Conservation (phyloP, 2,113 vertebrate species). For the Chionodraco myersi region DNA sequence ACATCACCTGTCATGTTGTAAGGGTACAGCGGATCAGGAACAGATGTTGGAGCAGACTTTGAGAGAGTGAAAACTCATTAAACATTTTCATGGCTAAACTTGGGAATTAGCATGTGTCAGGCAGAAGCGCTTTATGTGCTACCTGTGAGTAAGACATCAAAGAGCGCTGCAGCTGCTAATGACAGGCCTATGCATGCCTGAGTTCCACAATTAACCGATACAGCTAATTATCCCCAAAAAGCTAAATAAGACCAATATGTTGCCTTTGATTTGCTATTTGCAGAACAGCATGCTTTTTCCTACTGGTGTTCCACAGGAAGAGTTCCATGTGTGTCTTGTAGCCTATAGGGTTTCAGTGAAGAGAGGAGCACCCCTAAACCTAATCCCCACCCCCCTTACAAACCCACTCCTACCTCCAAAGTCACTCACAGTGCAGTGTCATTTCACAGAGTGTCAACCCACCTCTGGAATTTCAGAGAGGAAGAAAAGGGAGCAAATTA, state of each 20-base stretch:
- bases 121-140: constrained; percentile 49
- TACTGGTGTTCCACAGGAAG: constrained; percentile 51
- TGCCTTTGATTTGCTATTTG: neutral
- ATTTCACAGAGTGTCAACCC: constrained; percentile 79
- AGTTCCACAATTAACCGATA: constrained; percentile 59
- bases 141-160: constrained; percentile 72
- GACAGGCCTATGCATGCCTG: constrained; percentile 62
- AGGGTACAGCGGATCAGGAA: constrained; percentile 35
- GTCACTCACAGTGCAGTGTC: constrained; percentile 68
- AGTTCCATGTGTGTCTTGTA: constrained; percentile 56
- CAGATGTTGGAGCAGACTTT: constrained; percentile 71
- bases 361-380: constrained; percentile 66
- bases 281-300: constrained; percentile 1
- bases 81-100: constrained; percentile 65
- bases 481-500: constrained; percentile 66
- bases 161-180: constrained; percentile 64
- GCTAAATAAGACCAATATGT: constrained; percentile 11
- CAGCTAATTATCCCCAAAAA: constrained; percentile 45
- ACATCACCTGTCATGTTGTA: constrained; percentile 40
- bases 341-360: constrained; percentile 61
- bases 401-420: constrained; percentile 70
- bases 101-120: constrained; percentile 53
- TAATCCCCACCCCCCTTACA: constrained; percentile 69
- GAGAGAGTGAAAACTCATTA: constrained; percentile 62
- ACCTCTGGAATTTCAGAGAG: constrained; percentile 79